Percentiles rank a stretch among this genome's conserved stretches.
These are phyloP conservation scores for Procambarus virginalis DNA, from an alignment of 1,140 invertebrate species.

Conservation along the genomic window DNA sequence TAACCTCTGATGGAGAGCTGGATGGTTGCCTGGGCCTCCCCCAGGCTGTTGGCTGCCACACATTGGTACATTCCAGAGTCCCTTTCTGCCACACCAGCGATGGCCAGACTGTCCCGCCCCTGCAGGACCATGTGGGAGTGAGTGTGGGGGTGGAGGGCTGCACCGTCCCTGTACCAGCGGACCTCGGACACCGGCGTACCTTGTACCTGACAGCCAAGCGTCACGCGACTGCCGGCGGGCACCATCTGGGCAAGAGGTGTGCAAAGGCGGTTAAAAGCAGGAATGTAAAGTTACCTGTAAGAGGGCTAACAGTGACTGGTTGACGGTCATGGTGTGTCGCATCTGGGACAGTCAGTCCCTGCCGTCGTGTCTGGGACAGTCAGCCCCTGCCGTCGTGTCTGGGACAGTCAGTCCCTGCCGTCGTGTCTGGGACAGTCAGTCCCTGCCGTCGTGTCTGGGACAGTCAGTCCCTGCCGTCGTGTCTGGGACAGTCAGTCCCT, in stretches of 20 bases:
- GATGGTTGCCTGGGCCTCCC: slow-evolving; percentile 57
- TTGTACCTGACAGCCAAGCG: slow-evolving; percentile 46
- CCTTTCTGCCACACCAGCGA: slow-evolving; percentile 54
- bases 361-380: no score
- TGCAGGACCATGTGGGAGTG: slow-evolving; percentile 54
- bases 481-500: no score
- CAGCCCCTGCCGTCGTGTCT: no score
- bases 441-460: no score
- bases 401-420: no score
- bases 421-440: no score
- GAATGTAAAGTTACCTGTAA: no score
- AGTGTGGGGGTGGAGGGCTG: slow-evolving; percentile 14
- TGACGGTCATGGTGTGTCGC: no score
- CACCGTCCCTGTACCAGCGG: slow-evolving; percentile 67
- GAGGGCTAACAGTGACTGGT: no score
- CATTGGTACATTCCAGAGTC: slow-evolving; percentile 68
- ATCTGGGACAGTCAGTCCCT: no score
- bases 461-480: no score
- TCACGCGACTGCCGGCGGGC: slow-evolving; percentile 49
- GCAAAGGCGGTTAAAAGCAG: no score
- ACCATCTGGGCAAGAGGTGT: slow-evolving; percentile 31
- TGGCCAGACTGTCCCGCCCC: slow-evolving; percentile 59
- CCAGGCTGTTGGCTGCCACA: slow-evolving; percentile 66
- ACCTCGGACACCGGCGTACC: slow-evolving; percentile 67
- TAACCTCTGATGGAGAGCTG: slow-evolving; percentile 57